phyloP scores from a whole-genome alignment of 2,797 vertebrate genomes.

The Microctenopoma stevenorrisi region DNA sequence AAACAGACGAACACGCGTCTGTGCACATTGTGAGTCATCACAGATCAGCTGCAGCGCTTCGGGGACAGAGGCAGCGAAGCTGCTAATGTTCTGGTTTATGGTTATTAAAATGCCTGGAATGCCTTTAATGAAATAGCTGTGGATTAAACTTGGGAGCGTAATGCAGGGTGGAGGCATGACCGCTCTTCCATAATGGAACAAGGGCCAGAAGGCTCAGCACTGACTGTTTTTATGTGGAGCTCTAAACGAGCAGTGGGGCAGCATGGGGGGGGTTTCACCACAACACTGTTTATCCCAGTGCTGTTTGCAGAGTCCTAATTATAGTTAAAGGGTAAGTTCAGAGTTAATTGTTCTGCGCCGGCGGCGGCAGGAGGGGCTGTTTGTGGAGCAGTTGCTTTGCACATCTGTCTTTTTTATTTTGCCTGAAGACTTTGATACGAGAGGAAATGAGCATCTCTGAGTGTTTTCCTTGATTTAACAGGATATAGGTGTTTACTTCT shows the following conservation, averaged over 20 bases:
- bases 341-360: conserved; percentile 30
- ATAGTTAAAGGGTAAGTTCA: conserved; percentile 31
- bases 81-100: conserved; percentile 53
- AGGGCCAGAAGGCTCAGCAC: conserved; percentile 51
- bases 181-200: conserved; percentile 45
- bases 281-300: conserved; percentile 17
- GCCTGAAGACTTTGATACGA: neutral
- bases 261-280: conserved; percentile 25
- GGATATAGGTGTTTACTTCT: neutral
- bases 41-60: conserved; percentile 37
- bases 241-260: conserved; percentile 34
- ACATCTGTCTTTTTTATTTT: neutral
- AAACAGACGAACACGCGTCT: conserved; percentile 3
- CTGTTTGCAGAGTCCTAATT: conserved; percentile 33
- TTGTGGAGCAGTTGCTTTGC: neutral
- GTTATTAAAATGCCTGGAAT: conserved; percentile 61
- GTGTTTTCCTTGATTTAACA: neutral
- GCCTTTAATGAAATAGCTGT: conserved; percentile 54
- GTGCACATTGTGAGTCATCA: conserved; percentile 8
- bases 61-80: conserved; percentile 24
- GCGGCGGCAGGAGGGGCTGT: conserved; percentile 8
- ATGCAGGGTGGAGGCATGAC: conserved; percentile 43
- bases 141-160: conserved; percentile 51
- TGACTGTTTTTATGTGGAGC: conserved; percentile 44
- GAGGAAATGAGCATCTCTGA: neutral